Evolutionary conservation across 2,113 vertebrate species (phyloP), one percentile per base, ranked within the genome.

Genomic region (Actenoides lindsayi): DNA sequence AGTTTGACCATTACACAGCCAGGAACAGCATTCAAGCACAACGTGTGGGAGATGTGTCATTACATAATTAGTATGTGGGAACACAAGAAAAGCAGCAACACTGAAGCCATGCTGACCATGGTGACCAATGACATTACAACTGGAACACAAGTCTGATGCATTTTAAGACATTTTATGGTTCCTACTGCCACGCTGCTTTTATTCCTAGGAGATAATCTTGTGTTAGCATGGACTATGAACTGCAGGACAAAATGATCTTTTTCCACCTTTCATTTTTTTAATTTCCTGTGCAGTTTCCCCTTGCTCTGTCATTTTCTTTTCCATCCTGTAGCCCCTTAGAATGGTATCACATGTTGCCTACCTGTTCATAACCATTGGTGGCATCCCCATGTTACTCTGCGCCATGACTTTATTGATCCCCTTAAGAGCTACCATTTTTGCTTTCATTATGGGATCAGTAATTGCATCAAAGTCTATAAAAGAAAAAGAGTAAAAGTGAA

Each of bases 381-480:
- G 97, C 96, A 99, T 99, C 44, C 98, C 98, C 98, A 99, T 98
- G 77, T 94, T 99, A 77, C 98, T 99, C 90, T 99, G 99, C 5
- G 98, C 98, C 99, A 99, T 99, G 35, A 99, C 99, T 98, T 99
- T 99, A 96, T 99, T 99, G 96, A 99, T 99, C 65, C 99, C 99
- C 95, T 99, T 99, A 37, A 99, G 98, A 73, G 99, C 99, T 64
- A 99, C 99, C 99, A 99, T 99, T 98, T 99, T 99, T 59, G 99
- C 99, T 97, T 99, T 99, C 99, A 99, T 99, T 96, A 99, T 99
- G 46, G 99, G 99, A 96, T 99, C 99, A 7, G 99, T 98, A 93
- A 99, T 99, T 27, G 99, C 98, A 96, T 99, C 99, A 67, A 99
- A 99, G 97, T 99, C 99, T 99, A 90, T 53, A 76, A 96, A 93